These are phyloP conservation scores for Vulpes lagopus DNA, from an alignment of 2,113 vertebrate genomes.

Conservation along the genomic window DNA sequence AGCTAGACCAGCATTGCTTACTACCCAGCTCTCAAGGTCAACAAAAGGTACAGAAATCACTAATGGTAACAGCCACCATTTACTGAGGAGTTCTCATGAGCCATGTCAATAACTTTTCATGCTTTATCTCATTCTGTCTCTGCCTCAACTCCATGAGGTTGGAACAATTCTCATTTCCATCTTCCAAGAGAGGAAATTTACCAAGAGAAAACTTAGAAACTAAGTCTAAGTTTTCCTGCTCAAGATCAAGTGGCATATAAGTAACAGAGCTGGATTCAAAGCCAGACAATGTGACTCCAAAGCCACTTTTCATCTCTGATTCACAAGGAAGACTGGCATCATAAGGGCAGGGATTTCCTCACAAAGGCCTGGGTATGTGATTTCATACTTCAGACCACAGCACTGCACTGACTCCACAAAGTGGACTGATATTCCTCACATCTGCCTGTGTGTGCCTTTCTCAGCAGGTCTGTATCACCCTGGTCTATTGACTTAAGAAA, in stretches of 20 bases:
- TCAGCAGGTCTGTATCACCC: neutral
- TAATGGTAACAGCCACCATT: neutral
- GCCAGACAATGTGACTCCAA: neutral
- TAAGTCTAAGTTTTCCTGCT: neutral
- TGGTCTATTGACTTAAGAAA: slow-evolving; percentile 42
- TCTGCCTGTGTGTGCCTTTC: neutral
- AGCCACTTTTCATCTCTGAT: neutral
- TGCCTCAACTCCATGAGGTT: neutral
- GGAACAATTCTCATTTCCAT: neutral
- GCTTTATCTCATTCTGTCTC: neutral
- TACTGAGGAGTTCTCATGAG: neutral
- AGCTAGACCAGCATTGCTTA: neutral
- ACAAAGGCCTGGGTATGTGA: neutral
- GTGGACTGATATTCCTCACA: neutral
- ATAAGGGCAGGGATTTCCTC: neutral
- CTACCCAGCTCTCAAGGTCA: neutral
- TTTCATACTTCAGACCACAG: neutral
- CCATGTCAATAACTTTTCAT: neutral
- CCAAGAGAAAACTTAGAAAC: neutral
- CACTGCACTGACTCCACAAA: neutral
- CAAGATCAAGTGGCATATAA: neutral
- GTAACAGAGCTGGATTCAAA: neutral
- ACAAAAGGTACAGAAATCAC: neutral
- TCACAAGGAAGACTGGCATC: neutral
- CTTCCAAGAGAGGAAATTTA: neutral